Evolutionary conservation across 2,797 vertebrate genomes (phyloP).

Genomic region (Pseudochirops cupreus): DNA sequence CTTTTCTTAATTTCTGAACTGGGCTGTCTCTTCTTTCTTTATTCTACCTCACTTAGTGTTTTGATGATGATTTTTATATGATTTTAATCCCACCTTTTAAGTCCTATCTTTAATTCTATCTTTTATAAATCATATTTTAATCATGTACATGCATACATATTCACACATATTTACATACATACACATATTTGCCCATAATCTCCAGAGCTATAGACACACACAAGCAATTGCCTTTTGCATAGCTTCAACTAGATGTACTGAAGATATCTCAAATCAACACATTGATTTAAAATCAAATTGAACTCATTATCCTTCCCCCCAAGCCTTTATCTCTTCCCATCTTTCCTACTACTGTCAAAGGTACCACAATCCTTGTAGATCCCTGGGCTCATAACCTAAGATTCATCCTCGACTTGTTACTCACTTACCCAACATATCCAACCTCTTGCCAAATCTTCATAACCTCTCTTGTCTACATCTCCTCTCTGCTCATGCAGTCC

Average conservation of each 20-base stretch:
- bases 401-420: background rate
- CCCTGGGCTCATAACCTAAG: background rate
- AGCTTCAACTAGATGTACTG: background rate
- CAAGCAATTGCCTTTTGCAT: background rate
- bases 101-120: background rate
- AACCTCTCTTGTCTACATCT: background rate
- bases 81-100: background rate
- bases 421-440: background rate
- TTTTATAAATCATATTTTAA: background rate
- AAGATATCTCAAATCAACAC: background rate
- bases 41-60: background rate
- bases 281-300: background rate
- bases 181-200: background rate
- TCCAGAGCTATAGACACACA: background rate
- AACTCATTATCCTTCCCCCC: background rate
- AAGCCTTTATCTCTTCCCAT: background rate
- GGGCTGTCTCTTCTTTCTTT: background rate
- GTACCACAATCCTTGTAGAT: background rate
- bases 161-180: no score
- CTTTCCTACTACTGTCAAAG: background rate
- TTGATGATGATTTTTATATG: background rate
- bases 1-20: background rate
- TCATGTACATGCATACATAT: background rate
- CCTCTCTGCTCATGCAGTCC: background rate
- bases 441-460: background rate